A percentile compares a stretch with the other conserved stretches of the same genome.
Evolutionary conservation across 1,140 invertebrate genomes (phyloP).

Genomic region (Nymphalis io): DNA sequence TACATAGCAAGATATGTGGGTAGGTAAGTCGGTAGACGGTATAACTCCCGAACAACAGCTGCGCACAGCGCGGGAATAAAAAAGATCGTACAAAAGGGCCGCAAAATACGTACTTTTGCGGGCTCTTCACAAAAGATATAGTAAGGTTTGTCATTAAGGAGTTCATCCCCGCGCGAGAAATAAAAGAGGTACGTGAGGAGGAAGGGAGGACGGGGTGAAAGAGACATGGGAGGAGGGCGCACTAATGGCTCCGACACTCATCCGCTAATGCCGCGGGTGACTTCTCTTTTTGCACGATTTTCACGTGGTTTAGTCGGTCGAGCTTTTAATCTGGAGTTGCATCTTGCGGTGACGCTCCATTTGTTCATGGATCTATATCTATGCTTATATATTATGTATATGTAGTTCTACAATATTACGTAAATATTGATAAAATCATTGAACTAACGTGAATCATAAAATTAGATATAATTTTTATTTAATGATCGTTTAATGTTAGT

Average conservation of each 20-base stretch:
- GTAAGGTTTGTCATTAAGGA: constrained; percentile 81
- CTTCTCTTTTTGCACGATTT: constrained; percentile 79
- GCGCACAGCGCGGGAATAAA: constrained; percentile 67
- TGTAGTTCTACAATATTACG: neutral
- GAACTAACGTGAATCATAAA: too few relatives aligned
- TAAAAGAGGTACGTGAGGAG: constrained; percentile 75
- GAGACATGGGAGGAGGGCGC: constrained; percentile 47
- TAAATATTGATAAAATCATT: neutral
- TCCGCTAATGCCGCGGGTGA: constrained; percentile 79
- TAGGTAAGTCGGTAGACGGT: constrained; percentile 5
- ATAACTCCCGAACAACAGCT: constrained; percentile 45
- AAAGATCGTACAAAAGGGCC: constrained; percentile 76
- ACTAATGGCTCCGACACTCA: constrained; percentile 79
- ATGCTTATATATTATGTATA: constrained; percentile 18
- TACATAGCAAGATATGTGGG: neutral
- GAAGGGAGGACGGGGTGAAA: constrained; percentile 47
- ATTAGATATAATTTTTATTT: too few relatives aligned
- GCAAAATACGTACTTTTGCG: constrained; percentile 79
- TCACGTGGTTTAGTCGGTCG: constrained; percentile 77
- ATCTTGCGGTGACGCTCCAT: constrained; percentile 73
- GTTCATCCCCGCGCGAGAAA: constrained; percentile 79
- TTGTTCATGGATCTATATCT: constrained; percentile 55
- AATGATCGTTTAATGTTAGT: too few relatives aligned
- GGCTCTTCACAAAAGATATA: constrained; percentile 79
- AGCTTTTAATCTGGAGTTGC: constrained; percentile 78